These are phyloP conservation scores for Melieria picta DNA, from an alignment of 2,888 invertebrate species.

Conservation along the genomic window DNA sequence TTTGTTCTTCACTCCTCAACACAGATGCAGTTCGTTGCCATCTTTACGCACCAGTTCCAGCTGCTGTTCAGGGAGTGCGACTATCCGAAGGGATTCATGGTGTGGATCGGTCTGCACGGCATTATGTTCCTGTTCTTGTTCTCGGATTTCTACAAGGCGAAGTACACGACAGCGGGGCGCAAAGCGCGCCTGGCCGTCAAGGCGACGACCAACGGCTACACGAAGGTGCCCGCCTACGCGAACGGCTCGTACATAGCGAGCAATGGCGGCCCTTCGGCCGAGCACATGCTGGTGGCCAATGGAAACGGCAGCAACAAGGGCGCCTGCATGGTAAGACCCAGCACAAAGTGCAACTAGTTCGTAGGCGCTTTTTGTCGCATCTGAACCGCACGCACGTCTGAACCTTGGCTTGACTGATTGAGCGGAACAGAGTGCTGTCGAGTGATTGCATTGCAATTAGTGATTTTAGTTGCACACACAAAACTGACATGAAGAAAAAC, in stretches of 20 bases:
- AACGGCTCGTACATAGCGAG: slow-evolving; percentile 38
- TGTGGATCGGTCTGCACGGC: slow-evolving; percentile 95
- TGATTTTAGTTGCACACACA: background rate
- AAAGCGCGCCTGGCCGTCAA: slow-evolving; percentile 49
- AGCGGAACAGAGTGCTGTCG: background rate
- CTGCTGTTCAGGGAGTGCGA: slow-evolving; percentile 89
- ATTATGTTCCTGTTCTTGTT: slow-evolving; percentile 93
- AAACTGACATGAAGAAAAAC: too few species aligned
- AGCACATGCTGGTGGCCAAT: slow-evolving; percentile 46
- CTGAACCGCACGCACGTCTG: too few species aligned
- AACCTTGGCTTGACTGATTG: too few species aligned
- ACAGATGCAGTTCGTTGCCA: slow-evolving; percentile 91
- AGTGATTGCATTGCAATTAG: background rate
- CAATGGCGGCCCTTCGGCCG: slow-evolving; percentile 44
- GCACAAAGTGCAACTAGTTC: too few species aligned
- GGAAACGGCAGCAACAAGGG: slow-evolving; percentile 64
- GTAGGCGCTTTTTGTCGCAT: too few species aligned
- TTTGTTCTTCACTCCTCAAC: background rate
- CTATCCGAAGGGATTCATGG: slow-evolving; percentile 89
- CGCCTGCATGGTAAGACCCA: slow-evolving; percentile 76
- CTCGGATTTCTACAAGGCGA: slow-evolving; percentile 92
- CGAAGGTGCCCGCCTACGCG: slow-evolving; percentile 47
- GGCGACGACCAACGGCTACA: slow-evolving; percentile 50
- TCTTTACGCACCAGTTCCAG: slow-evolving; percentile 92
- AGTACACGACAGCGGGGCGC: slow-evolving; percentile 70